Evolutionary conservation across 2,113 vertebrate genomes (phyloP).

Genomic region (Casuarius casuarius): DNA sequence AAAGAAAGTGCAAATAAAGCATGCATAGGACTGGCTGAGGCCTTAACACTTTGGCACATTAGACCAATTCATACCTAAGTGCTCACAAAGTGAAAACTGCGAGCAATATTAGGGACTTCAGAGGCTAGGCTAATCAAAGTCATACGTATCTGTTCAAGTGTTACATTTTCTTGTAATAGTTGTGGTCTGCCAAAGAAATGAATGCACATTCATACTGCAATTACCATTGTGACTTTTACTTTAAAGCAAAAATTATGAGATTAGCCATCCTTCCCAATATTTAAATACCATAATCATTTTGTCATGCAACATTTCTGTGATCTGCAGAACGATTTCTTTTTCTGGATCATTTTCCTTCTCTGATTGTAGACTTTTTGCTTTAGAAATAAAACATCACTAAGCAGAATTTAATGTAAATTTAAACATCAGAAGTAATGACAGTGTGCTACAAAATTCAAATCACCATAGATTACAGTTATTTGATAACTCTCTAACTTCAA

Average conservation of each 20-base stretch:
- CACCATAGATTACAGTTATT: not conserved
- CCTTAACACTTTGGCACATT: not conserved
- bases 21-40: not conserved
- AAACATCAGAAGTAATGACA: not conserved
- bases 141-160: not conserved
- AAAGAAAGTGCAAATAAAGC: not conserved
- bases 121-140: not conserved
- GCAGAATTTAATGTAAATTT: conserved; percentile 5
- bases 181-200: conserved; percentile 58
- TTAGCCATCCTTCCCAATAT: conserved; percentile 52
- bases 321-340: conserved; percentile 59
- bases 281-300: conserved; percentile 53
- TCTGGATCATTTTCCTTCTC: conserved; percentile 34
- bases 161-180: conserved; percentile 49
- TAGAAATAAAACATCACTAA: conserved; percentile 30
- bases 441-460: not conserved
- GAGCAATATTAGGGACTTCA: not conserved
- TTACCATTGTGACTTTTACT: conserved; percentile 52
- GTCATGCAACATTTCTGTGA: conserved; percentile 48
- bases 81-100: not conserved
- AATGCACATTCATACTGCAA: conserved; percentile 19
- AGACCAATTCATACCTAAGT: not conserved
- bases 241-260: conserved; percentile 50
- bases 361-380: conserved; percentile 4
- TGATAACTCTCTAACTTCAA: not conserved